These are phyloP conservation scores for Mormyrus hasselquistii DNA, from an alignment of 2,797 vertebrate species.

Conservation along the genomic window DNA sequence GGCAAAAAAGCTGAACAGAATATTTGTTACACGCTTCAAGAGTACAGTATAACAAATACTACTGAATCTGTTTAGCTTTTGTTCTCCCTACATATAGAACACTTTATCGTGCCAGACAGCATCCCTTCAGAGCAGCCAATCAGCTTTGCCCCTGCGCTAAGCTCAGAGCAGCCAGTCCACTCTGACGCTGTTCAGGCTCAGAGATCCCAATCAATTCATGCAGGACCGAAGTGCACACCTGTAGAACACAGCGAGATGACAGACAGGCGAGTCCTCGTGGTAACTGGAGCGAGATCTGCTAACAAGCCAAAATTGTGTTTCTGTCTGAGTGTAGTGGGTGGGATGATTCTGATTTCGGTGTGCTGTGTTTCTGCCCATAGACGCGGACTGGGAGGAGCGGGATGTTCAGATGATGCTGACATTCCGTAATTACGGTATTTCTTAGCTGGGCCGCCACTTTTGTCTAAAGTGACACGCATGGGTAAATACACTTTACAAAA, in stretches of 20 bases:
- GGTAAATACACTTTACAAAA: background rate
- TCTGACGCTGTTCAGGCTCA: background rate
- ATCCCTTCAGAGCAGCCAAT: background rate
- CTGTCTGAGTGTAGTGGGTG: background rate
- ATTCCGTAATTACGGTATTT: background rate
- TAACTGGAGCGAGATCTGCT: background rate
- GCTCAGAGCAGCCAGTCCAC: background rate
- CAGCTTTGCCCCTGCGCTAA: background rate
- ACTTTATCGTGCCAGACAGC: background rate
- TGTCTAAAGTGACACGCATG: background rate
- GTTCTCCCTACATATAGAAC: background rate
- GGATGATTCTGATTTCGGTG: background rate
- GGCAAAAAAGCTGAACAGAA: background rate
- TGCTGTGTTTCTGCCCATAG: background rate
- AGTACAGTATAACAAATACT: constrained; percentile 11
- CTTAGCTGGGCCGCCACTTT: background rate
- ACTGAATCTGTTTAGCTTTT: background rate
- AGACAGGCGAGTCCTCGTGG: background rate
- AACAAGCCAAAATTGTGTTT: background rate
- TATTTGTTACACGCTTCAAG: background rate
- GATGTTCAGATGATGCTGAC: background rate
- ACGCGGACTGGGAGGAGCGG: background rate
- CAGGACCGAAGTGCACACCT: background rate
- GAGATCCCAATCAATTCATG: background rate
- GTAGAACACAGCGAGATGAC: background rate